phyloP scores from a whole-genome alignment of 2,888 invertebrate species.

The Azorinus chamasolen region DNA sequence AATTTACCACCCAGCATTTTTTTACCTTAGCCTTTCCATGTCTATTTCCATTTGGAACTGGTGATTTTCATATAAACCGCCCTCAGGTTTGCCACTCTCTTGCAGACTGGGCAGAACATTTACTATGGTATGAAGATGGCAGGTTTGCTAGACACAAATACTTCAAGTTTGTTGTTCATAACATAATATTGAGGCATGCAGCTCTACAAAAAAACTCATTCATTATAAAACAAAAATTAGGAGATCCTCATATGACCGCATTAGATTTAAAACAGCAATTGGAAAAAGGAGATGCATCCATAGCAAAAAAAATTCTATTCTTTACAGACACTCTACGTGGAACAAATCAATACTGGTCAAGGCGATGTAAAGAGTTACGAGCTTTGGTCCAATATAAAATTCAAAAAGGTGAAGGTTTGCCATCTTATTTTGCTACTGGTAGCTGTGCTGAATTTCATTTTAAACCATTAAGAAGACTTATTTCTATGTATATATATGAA shows the following conservation, averaged over 20 bases:
- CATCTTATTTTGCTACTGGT: slow-evolving; percentile 29
- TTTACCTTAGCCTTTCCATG: slow-evolving; percentile 19
- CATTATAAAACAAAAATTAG: slow-evolving; percentile 36
- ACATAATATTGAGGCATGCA: slow-evolving; percentile 46
- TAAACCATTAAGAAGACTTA: slow-evolving; percentile 39
- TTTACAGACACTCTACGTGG: slow-evolving; percentile 2
- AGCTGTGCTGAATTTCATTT: slow-evolving; percentile 36
- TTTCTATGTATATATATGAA: slow-evolving; percentile 21
- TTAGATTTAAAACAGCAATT: slow-evolving; percentile 21
- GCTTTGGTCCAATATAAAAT: slow-evolving; percentile 10
- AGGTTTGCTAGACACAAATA: slow-evolving; percentile 40
- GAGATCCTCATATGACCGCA: slow-evolving; percentile 19
- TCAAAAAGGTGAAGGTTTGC: slow-evolving; percentile 33
- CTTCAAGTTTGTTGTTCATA: slow-evolving; percentile 11
- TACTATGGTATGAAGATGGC: slow-evolving; percentile 49
- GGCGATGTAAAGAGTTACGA: slow-evolving; percentile 3
- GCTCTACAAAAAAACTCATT: slow-evolving; percentile 34
- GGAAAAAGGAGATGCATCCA: slow-evolving; percentile 17
- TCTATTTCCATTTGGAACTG: slow-evolving; percentile 9
- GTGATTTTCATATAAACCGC: slow-evolving; percentile 33
- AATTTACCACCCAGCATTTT: slow-evolving; percentile 24
- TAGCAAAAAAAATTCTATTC: slow-evolving; percentile 9
- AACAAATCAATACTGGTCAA: slow-evolving; percentile 10
- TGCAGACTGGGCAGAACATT: slow-evolving; percentile 57
- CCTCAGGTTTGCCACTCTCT: slow-evolving; percentile 40